A percentile compares a stretch with the other conserved stretches of the same genome.
Evolutionary conservation across 2,888 invertebrate genomes (phyloP).

Genomic region (Cenopis cana): DNA sequence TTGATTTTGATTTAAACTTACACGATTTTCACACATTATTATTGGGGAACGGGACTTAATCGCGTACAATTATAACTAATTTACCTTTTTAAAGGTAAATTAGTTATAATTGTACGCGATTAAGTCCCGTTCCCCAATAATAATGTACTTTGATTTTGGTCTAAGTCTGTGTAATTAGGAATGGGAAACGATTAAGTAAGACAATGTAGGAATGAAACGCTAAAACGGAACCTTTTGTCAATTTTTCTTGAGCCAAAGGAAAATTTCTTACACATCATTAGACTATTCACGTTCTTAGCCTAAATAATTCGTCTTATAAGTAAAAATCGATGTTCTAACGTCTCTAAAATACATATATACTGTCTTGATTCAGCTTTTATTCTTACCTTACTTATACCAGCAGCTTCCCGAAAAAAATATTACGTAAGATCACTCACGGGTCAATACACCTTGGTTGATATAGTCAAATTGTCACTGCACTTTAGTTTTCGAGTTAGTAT

Average conservation of each 20-base stretch:
- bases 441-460: neutral
- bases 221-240: neutral
- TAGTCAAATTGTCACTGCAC: constrained; percentile 49
- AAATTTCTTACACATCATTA: neutral
- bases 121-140: no score
- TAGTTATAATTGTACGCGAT: no score
- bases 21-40: no score
- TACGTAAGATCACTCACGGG: constrained; percentile 57
- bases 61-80: no score
- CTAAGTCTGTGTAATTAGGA: neutral
- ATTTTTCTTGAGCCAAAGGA: neutral
- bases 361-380: neutral
- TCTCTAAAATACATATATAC: neutral
- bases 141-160: no score
- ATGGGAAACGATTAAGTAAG: neutral
- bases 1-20: no score
- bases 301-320: constrained; percentile 42
- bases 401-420: constrained; percentile 53
- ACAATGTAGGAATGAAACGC: neutral
- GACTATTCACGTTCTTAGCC: neutral
- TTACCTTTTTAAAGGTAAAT: no score
- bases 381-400: constrained; percentile 53
- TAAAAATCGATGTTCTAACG: constrained; percentile 55
- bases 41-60: no score
- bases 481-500: constrained; percentile 40